Conservation (phyloP, 2,113 vertebrate genomes). For the Phylloscopus trochilus region DNA sequence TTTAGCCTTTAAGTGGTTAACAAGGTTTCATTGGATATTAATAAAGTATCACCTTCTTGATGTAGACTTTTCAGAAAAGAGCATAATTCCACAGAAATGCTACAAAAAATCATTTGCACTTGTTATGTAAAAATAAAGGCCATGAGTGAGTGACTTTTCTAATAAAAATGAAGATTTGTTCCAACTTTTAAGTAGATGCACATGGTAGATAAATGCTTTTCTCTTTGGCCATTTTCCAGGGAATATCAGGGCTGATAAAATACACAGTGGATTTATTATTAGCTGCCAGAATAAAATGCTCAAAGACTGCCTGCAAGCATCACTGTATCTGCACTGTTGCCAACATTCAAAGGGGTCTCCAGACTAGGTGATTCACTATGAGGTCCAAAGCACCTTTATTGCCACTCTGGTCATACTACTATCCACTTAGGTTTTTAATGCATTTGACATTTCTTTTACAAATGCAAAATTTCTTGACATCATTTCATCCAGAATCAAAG, state of each 20-base stretch:
- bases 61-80: neutral
- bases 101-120: constrained; percentile 44
- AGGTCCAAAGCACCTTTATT: neutral
- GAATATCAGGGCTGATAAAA: constrained; percentile 29
- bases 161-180: constrained; percentile 56
- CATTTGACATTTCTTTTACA: neutral
- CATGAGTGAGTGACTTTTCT: constrained; percentile 2
- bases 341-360: neutral
- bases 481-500: neutral
- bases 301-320: neutral
- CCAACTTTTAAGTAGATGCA: constrained; percentile 61
- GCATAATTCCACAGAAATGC: neutral
- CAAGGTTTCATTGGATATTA: neutral
- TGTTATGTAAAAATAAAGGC: constrained; percentile 11
- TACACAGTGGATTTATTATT: constrained; percentile 9
- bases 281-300: constrained; percentile 22
- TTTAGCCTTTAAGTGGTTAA: neutral
- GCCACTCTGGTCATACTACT: neutral
- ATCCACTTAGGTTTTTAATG: neutral
- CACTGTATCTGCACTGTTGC: neutral
- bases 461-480: neutral
- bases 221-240: constrained; percentile 28
- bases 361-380: neutral
- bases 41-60: neutral
- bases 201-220: constrained; percentile 45